phyloP scores from a whole-genome alignment of 2,113 vertebrate genomes.

The Percina caprodes region DNA sequence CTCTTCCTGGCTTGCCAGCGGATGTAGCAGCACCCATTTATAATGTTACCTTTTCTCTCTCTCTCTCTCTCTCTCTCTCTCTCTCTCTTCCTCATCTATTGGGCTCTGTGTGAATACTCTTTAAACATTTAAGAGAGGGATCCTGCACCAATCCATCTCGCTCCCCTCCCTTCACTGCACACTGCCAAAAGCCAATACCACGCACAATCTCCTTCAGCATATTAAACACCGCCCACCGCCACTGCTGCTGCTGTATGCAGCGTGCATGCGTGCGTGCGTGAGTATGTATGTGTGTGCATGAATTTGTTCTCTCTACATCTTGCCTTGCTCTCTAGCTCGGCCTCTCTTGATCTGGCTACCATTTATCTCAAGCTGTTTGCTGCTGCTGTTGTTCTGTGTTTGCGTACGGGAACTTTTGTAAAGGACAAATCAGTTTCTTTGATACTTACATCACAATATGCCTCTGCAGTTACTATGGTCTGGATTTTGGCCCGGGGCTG shows the following conservation, averaged over 20 bases:
- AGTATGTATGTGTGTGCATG: neutral
- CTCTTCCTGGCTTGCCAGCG: constrained; percentile 40
- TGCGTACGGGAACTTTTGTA: constrained; percentile 16
- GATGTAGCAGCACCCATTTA: constrained; percentile 71
- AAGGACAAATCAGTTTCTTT: constrained; percentile 29
- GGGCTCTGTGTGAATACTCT: constrained; percentile 64
- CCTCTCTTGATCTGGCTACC: constrained; percentile 2
- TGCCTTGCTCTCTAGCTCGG: neutral
- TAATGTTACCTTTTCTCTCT: constrained; percentile 27
- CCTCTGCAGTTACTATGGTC: neutral
- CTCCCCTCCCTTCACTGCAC: constrained; percentile 49
- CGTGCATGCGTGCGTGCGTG: neutral
- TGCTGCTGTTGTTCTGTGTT: constrained; percentile 17
- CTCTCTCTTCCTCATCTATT: constrained; percentile 16
- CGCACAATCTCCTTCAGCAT: constrained; percentile 66
- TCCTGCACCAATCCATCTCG: constrained; percentile 78
- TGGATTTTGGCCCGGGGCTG: neutral
- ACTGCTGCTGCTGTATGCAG: neutral
- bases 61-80: constrained; percentile 3
- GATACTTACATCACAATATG: constrained; percentile 40
- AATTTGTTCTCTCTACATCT: constrained; percentile 3
- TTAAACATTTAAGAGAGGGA: constrained; percentile 84
- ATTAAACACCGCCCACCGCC: constrained; percentile 56
- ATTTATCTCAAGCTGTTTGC: constrained; percentile 41
- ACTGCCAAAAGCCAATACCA: constrained; percentile 60